Evolutionary conservation across 2,888 invertebrate genomes (phyloP).

Genomic region (Pterobdella sp.): DNA sequence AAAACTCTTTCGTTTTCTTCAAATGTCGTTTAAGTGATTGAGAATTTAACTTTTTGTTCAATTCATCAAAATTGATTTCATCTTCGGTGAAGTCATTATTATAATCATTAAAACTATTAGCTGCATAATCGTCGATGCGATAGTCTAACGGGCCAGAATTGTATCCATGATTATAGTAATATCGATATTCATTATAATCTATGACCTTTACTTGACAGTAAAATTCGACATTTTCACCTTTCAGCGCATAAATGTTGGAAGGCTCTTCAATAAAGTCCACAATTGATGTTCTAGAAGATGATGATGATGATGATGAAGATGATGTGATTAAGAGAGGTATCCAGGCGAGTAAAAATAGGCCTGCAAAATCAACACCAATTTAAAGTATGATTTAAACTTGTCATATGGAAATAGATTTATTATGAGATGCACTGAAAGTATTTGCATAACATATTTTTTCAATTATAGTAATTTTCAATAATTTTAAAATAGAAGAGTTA

Average conservation of each 20-base stretch:
- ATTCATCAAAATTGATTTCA: background rate
- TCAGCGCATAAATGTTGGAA: background rate
- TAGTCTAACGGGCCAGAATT: background rate
- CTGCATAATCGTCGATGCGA: background rate
- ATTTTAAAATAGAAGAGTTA: too few species aligned
- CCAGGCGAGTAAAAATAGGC: too few species aligned
- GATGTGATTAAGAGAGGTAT: background rate
- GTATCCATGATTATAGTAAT: background rate
- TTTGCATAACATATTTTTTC: too few species aligned
- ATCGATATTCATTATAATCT: background rate
- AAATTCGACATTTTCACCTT: background rate
- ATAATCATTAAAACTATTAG: background rate
- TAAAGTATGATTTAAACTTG: too few species aligned
- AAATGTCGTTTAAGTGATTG: background rate
- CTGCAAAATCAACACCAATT: too few species aligned
- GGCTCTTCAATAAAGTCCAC: conserved; percentile 1
- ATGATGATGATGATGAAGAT: background rate
- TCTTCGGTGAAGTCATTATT: background rate
- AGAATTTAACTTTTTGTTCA: background rate
- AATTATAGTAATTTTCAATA: too few species aligned
- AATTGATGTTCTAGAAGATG: background rate
- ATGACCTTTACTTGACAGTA: background rate
- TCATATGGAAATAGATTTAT: too few species aligned
- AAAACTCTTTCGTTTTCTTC: too few species aligned
- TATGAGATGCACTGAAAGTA: too few species aligned